These are phyloP conservation scores for Cenopis cana DNA, from an alignment of 2,888 invertebrate genomes.

Conservation along the genomic window DNA sequence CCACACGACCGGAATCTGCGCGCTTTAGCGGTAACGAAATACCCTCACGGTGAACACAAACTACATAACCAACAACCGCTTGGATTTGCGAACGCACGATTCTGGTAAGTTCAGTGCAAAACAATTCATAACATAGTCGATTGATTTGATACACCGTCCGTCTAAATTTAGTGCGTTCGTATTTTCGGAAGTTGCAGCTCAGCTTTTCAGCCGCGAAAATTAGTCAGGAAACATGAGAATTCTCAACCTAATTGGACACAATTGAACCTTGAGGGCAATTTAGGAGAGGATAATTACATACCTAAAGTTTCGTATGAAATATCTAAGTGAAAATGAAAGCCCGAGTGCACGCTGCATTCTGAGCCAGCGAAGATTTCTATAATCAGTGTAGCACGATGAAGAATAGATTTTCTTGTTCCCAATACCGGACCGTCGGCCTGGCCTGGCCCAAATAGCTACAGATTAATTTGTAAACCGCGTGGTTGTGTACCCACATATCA, in stretches of 20 bases:
- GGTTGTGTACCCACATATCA: conserved; percentile 35
- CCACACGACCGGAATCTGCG: conserved; percentile 84
- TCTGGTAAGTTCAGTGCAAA: conserved; percentile 72
- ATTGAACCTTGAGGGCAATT: conserved; percentile 22
- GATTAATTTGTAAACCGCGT: conserved; percentile 21
- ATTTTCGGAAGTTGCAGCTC: conserved; percentile 76
- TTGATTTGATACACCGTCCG: conserved; percentile 38
- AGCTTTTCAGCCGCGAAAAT: conserved; percentile 52
- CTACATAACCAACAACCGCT: conserved; percentile 64
- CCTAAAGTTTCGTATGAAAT: conserved; percentile 48
- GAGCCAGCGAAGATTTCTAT: conserved; percentile 56
- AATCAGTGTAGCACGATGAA: conserved; percentile 59
- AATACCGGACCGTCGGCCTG: conserved; percentile 52
- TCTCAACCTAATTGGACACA: conserved; percentile 11
- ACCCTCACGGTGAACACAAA: conserved; percentile 76
- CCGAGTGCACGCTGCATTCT: conserved; percentile 52
- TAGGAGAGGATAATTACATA: conserved; percentile 37
- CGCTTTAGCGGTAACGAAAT: conserved; percentile 70
- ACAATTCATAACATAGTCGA: conserved; percentile 33
- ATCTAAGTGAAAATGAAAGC: conserved; percentile 65
- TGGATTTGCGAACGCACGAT: conserved; percentile 76
- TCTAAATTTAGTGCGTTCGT: conserved; percentile 70
- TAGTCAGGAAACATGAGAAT: conserved; percentile 27
- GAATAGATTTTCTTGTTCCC: conserved; percentile 74
- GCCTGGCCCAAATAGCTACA: conserved; percentile 73